Percentiles rank a stretch among this genome's conserved stretches.
These are phyloP conservation scores for Tridacna crocea DNA, from an alignment of 2,888 invertebrate species.

Conservation along the genomic window DNA sequence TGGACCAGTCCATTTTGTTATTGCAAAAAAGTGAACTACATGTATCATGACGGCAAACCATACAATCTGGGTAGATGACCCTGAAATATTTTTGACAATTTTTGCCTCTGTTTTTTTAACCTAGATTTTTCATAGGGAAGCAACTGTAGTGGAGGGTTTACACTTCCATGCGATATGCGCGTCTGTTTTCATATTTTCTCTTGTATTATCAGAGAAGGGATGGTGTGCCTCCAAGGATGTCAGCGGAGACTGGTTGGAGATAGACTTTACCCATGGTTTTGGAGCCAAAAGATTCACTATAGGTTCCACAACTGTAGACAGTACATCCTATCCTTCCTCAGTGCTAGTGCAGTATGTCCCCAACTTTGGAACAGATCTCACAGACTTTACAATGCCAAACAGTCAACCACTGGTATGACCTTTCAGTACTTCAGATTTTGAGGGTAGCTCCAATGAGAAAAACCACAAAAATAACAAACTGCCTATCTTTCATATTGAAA, in stretches of 20 bases:
- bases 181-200: too few relatives aligned
- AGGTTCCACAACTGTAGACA: not conserved
- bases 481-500: not conserved
- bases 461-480: not conserved
- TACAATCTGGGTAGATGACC: too few relatives aligned
- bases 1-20: too few relatives aligned
- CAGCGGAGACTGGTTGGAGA: constrained; percentile 10
- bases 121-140: too few relatives aligned
- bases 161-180: too few relatives aligned
- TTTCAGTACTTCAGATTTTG: not conserved
- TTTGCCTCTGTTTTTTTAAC: too few relatives aligned
- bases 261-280: constrained; percentile 15
- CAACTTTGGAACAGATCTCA: constrained; percentile 18
- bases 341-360: constrained; percentile 45
- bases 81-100: too few relatives aligned
- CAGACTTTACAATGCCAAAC: constrained; percentile 19
- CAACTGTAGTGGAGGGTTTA: too few relatives aligned
- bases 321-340: constrained; percentile 8
- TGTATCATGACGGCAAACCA: too few relatives aligned
- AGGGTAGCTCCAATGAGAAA: too few relatives aligned
- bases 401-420: constrained; percentile 15
- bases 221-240: constrained; percentile 33
- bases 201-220: constrained; percentile 19
- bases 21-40: too few relatives aligned
- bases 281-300: constrained; percentile 34